Evolutionary conservation across 2,797 vertebrate genomes (phyloP).

Genomic region (Salarias fasciatus): DNA sequence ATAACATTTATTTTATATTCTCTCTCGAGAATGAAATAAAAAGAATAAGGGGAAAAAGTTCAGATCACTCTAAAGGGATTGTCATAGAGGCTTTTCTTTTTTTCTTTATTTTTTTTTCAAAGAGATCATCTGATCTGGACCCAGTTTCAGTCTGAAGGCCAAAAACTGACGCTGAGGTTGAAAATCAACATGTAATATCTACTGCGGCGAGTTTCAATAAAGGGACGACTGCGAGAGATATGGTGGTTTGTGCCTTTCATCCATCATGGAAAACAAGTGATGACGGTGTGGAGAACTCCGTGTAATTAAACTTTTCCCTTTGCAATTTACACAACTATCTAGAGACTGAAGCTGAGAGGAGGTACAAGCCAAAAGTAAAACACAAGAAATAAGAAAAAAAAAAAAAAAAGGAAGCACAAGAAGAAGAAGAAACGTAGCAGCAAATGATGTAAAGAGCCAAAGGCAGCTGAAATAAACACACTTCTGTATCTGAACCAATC

Average conservation of each 20-base stretch:
- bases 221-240: conserved; percentile 62
- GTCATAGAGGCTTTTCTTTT: conserved; percentile 20
- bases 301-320: background rate
- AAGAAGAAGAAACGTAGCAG: conserved; percentile 66
- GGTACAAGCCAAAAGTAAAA: conserved; percentile 11
- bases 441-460: conserved; percentile 75
- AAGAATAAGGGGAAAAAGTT: conserved; percentile 24
- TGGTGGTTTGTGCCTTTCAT: conserved; percentile 37
- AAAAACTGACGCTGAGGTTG: conserved; percentile 10
- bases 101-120: background rate
- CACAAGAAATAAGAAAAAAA: conserved; percentile 6
- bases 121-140: no score
- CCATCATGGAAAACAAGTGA: background rate
- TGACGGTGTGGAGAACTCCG: conserved; percentile 4
- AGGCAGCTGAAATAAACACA: conserved; percentile 73
- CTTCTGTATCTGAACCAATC: conserved; percentile 47
- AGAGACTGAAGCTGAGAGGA: conserved; percentile 27
- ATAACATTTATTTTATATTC: conserved; percentile 40
- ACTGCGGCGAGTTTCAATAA: conserved; percentile 52
- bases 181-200: conserved; percentile 32
- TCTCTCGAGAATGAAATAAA: conserved; percentile 28
- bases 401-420: conserved; percentile 22
- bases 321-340: conserved; percentile 51
- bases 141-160: conserved; percentile 14
- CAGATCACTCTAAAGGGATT: conserved; percentile 51